phyloP scores from a whole-genome alignment of 2,888 invertebrate species.

The Pollenia angustigena region DNA sequence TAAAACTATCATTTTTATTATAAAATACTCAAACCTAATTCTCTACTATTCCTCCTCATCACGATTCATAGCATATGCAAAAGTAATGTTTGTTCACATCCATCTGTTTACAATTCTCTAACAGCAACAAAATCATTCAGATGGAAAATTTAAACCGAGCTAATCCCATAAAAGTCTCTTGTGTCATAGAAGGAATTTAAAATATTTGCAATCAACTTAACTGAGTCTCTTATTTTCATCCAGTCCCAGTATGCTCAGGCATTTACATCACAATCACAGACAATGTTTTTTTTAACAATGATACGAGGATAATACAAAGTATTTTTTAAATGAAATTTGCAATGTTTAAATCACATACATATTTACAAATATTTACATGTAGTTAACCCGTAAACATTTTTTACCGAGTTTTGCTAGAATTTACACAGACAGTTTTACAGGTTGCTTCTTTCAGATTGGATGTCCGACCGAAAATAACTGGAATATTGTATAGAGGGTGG shows the following conservation, averaged over 20 bases:
- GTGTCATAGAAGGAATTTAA: constrained; percentile 48
- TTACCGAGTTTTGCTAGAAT: no score
- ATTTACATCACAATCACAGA: constrained; percentile 57
- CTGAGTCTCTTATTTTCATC: not conserved
- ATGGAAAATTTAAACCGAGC: constrained; percentile 51
- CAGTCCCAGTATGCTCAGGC: constrained; percentile 1
- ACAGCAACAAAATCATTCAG: constrained; percentile 36
- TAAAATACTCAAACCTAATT: not conserved
- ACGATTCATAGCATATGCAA: not conserved
- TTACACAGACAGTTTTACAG: no score
- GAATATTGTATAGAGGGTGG: no score
- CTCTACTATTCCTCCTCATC: not conserved
- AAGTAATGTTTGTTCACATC: not conserved
- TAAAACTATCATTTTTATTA: not conserved
- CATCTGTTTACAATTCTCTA: constrained; percentile 20
- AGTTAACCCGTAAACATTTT: not conserved
- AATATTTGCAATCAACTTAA: constrained; percentile 45
- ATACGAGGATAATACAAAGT: constrained; percentile 38
- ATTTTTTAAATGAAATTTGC: constrained; percentile 59
- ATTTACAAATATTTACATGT: not conserved
- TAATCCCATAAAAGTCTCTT: constrained; percentile 66
- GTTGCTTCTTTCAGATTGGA: no score
- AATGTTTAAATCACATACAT: constrained; percentile 5
- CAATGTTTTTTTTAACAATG: constrained; percentile 52
- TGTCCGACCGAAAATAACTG: no score